A percentile compares a stretch with the other conserved stretches of the same genome.
Conservation (phyloP, 2,888 invertebrate genomes). For the Napeogenes sylphis region DNA sequence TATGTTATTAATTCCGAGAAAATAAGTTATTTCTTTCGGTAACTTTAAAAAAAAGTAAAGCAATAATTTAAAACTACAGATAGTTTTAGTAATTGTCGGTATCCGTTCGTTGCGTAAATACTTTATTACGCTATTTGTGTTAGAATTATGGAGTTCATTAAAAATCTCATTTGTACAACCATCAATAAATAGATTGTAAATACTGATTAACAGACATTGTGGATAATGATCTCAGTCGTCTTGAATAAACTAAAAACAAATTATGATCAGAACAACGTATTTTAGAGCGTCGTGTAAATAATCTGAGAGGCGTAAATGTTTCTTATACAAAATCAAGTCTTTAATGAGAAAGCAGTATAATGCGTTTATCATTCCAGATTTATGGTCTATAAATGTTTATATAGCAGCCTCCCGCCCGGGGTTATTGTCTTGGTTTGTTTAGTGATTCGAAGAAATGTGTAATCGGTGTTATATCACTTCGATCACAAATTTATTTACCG, state of each 20-base stretch:
- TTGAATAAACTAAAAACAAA: constrained; percentile 24
- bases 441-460: constrained; percentile 29
- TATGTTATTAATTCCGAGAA: too few species aligned
- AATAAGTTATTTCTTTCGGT: too few species aligned
- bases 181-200: constrained; percentile 24
- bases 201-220: constrained; percentile 21
- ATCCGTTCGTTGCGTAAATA: constrained; percentile 16
- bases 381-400: constrained; percentile 43
- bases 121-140: constrained; percentile 20
- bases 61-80: constrained; percentile 9
- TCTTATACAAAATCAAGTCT: constrained; percentile 39
- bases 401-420: constrained; percentile 32
- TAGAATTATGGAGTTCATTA: constrained; percentile 26
- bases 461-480: constrained; percentile 22
- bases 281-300: constrained; percentile 46
- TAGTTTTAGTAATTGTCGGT: constrained; percentile 12
- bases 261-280: constrained; percentile 38
- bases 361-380: constrained; percentile 44
- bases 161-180: constrained; percentile 23
- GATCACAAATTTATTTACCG: constrained; percentile 15
- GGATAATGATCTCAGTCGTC: constrained; percentile 22
- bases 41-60: too few species aligned
- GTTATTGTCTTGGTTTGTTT: constrained; percentile 28
- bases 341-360: constrained; percentile 46
- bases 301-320: constrained; percentile 41